Evolutionary conservation across 2,888 invertebrate species (phyloP).

Genomic region (Ophraella communa): DNA sequence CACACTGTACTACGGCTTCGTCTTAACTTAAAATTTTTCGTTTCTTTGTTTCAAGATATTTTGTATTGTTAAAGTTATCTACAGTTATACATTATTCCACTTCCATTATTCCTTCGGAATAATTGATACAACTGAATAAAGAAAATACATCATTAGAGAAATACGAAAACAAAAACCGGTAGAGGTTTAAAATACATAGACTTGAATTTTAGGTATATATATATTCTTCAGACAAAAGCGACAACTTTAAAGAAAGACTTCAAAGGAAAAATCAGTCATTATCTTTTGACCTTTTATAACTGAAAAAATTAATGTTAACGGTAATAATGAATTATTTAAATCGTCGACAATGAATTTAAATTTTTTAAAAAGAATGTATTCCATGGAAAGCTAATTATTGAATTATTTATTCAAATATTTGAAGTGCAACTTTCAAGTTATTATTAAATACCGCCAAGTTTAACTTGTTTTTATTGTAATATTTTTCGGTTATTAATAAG

Average conservation of each 20-base stretch:
- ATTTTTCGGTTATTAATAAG: no score
- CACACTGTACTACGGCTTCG: not conserved
- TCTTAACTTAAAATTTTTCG: not conserved
- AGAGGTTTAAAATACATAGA: conserved; percentile 23
- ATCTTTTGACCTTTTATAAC: conserved; percentile 3
- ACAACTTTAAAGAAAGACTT: conserved; percentile 3
- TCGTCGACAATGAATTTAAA: not conserved
- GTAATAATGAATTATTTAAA: not conserved
- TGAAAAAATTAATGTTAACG: conserved; percentile 6
- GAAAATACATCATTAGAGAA: conserved; percentile 23
- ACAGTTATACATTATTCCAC: conserved; percentile 4
- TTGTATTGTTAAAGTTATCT: not conserved
- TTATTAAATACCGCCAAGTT: no score
- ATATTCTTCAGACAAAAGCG: conserved; percentile 9
- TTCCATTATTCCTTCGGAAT: conserved; percentile 30
- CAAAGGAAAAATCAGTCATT: conserved; percentile 14
- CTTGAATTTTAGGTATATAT: no score
- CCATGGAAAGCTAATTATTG: not conserved
- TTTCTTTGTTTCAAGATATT: not conserved
- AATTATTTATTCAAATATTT: not conserved
- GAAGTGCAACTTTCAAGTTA: no score
- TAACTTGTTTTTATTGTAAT: no score
- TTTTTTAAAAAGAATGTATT: not conserved
- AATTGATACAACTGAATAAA: conserved; percentile 29
- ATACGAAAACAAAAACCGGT: conserved; percentile 18